Base-by-base conservation (phyloP, 2,888 invertebrate genomes). In the Ormyrus rosae region DNA sequence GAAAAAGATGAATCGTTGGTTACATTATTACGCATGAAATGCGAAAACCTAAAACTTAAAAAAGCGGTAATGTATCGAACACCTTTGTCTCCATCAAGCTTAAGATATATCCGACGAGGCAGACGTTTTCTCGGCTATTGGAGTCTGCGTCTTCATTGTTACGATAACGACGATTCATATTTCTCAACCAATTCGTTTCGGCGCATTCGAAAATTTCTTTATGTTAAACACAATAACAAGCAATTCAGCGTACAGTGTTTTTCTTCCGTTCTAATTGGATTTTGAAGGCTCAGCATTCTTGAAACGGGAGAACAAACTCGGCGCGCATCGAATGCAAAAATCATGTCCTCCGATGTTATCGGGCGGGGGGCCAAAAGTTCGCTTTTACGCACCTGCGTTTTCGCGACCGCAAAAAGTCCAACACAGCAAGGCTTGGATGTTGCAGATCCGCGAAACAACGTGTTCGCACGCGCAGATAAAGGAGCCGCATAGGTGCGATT, bases 1-100 rank as follows among this genome's bases (percentile, higher is more conserved):
- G 82, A 82, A 82, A 82, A 82, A 82, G 78, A 82, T 81, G 82
- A 82, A 80, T 78, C 80, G 82, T 82, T 82, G 82, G 80, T 80
- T 82, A 77, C 71, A 80, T 77, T 80, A 69, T 34, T 73, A 73
- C 73, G 76, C 76, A 73, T 69, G 34, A 77, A 73, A 77, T 82
- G 74, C 78, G 78, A 77, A 34, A 34, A 80, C 82, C 77, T 78
- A 80, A 74, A 82, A 82, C 73, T 82, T 81, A 81, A 81, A 80
- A 80, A 82, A 82, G 80, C 82, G 78, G 78, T 81, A 82, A 82
- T 82, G 82, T 82, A 82, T 82, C 81, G 81, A 82, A 82, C 82
- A 82, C 78, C 81, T 78, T 78, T 81, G 82, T 82, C 82, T 78
- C 81, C 81, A 76, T 82, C 74, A 82, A 82, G 82, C 82, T 80